phyloP scores from a whole-genome alignment of 2,888 invertebrate species.

The Chouioia cunea region DNA sequence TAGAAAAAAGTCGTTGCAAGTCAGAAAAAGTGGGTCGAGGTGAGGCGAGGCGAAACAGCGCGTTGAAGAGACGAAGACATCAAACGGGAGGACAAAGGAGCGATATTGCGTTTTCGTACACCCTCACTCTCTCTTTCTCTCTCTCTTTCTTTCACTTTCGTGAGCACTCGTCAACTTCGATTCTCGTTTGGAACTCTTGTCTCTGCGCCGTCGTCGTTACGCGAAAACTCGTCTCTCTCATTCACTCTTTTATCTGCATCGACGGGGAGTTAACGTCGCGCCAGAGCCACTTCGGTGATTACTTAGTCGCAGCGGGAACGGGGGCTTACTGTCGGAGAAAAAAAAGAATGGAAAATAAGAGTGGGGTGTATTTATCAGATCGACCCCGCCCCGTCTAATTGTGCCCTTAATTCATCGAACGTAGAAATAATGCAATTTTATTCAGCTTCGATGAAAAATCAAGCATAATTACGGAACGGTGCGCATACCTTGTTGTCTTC shows the following conservation, averaged over 20 bases:
- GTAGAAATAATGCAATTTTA: constrained; percentile 20
- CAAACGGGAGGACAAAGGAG: constrained; percentile 6
- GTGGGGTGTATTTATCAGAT: constrained; percentile 28
- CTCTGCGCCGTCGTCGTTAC: constrained; percentile 13
- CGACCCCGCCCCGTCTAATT: constrained; percentile 38
- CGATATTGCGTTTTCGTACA: constrained; percentile 37
- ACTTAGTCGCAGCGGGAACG: constrained; percentile 15
- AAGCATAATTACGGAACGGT: neutral
- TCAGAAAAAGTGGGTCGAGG: constrained; percentile 16
- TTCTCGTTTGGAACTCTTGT: constrained; percentile 32
- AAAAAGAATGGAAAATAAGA: constrained; percentile 18
- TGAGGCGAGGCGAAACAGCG: constrained; percentile 11
- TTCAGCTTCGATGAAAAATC: constrained; percentile 1
- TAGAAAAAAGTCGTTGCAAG: constrained; percentile 25
- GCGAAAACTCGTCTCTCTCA: constrained; percentile 1
- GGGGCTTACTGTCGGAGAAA: neutral
- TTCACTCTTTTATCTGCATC: constrained; percentile 49
- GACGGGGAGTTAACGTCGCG: constrained; percentile 39
- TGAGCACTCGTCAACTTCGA: constrained; percentile 35
- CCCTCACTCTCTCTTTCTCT: constrained; percentile 20
- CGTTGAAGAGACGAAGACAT: constrained; percentile 1
- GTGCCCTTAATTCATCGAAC: constrained; percentile 5
- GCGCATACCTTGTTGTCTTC: too few species aligned
- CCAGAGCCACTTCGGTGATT: constrained; percentile 41
- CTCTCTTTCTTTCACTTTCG: constrained; percentile 12